A percentile compares a stretch with the other conserved stretches of the same genome.
phyloP scores from a whole-genome alignment of 2,797 vertebrate species.

The Cryptoblepharus egeriae region DNA sequence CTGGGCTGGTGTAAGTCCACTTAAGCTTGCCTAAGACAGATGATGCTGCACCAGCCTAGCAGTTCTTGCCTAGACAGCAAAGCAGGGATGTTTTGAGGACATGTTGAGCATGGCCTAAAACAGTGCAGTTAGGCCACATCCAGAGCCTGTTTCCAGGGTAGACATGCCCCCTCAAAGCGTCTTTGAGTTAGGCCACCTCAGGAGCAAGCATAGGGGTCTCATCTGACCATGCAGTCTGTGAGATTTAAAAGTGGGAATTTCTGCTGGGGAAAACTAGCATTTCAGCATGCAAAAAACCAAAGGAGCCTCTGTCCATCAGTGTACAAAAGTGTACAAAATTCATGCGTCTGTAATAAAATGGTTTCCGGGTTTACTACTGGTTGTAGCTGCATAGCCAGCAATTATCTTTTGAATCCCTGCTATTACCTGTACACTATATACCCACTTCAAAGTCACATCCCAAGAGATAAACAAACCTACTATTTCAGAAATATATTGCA shows the following conservation, averaged over 20 bases:
- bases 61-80: no score
- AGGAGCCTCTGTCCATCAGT: not conserved
- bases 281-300: not conserved
- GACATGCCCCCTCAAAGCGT: no score
- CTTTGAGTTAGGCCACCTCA: no score
- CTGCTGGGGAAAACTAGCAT: not conserved
- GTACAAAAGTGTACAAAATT: not conserved
- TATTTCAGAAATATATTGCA: constrained; percentile 36
- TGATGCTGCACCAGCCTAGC: no score
- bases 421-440: not conserved
- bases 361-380: not conserved
- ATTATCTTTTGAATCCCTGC: not conserved
- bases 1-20: no score
- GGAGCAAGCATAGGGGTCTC: not conserved
- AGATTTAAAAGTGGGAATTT: not conserved
- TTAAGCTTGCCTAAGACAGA: no score
- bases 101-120: no score
- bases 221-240: not conserved
- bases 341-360: not conserved
- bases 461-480: constrained; percentile 12
- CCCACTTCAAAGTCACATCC: constrained; percentile 40
- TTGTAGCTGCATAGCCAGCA: not conserved
- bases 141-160: no score
- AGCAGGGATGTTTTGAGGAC: no score
- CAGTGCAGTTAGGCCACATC: no score